These are phyloP conservation scores for Microtus montanus DNA, from an alignment of 2,113 vertebrate species.

Conservation along the genomic window DNA sequence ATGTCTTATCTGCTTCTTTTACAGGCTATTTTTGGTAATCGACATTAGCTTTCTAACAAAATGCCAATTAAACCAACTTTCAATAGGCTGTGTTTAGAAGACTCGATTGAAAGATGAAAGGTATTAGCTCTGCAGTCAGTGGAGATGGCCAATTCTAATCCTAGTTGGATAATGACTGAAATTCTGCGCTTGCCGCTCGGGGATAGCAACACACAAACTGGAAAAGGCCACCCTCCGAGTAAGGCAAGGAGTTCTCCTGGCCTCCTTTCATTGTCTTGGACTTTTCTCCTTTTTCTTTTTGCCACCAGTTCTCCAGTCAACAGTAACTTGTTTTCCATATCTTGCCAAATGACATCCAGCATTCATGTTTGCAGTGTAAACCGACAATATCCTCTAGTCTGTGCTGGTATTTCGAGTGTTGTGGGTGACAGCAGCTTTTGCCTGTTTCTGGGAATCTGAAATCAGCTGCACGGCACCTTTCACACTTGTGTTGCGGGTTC, in stretches of 20 bases:
- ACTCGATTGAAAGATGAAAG: conserved; percentile 29
- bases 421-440: not conserved
- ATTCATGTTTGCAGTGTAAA: not conserved
- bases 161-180: conserved; percentile 15
- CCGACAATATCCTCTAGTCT: not conserved
- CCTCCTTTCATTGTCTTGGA: too few relatives aligned
- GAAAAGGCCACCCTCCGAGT: not conserved
- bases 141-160: conserved; percentile 23
- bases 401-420: not conserved
- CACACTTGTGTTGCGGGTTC: not conserved
- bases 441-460: not conserved
- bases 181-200: not conserved
- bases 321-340: not conserved
- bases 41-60: conserved; percentile 71
- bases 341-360: not conserved
- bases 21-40: conserved; percentile 70
- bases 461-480: not conserved
- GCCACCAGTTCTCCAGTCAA: not conserved
- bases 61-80: conserved; percentile 74
- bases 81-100: conserved; percentile 62
- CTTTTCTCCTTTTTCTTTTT: not conserved
- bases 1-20: conserved; percentile 62
- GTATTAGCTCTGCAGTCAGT: not conserved
- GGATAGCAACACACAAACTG: not conserved
- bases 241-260: not conserved